These are phyloP conservation scores for Ceyx margarethae DNA, from an alignment of 2,113 vertebrate genomes.

Conservation along the genomic window DNA sequence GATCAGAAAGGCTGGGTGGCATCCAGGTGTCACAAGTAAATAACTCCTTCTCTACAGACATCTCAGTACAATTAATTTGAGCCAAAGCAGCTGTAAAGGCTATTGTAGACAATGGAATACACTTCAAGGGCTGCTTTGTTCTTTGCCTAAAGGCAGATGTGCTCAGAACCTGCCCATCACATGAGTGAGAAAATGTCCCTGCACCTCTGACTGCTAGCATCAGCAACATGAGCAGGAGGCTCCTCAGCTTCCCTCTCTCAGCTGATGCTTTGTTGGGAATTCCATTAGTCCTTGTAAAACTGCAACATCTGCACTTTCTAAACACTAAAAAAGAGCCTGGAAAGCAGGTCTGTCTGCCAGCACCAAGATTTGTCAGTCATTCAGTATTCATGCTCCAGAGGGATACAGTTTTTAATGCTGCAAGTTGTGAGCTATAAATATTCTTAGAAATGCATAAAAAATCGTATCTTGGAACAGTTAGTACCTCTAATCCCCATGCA, in stretches of 20 bases:
- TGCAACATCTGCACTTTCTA: conserved; percentile 39
- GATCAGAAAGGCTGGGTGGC: background rate
- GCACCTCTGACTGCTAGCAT: background rate
- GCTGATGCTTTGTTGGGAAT: background rate
- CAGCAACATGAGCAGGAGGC: background rate
- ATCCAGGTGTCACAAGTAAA: accelerated
- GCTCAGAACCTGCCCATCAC: background rate
- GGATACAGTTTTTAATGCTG: conserved; percentile 5
- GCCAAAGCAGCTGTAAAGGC: background rate
- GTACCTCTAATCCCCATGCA: background rate
- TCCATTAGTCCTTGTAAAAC: conserved; percentile 29
- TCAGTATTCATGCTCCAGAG: background rate
- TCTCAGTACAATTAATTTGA: background rate
- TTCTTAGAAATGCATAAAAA: background rate
- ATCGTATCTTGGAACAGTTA: background rate
- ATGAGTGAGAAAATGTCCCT: background rate
- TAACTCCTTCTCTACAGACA: background rate
- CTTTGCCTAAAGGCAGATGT: background rate
- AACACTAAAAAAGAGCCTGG: conserved; percentile 41
- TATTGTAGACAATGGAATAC: background rate
- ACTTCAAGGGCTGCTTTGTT: background rate
- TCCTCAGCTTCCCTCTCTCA: background rate
- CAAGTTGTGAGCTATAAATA: conserved; percentile 26
- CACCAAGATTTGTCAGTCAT: conserved; percentile 33
- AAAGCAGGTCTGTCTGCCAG: background rate